Evolutionary conservation across 2,888 invertebrate species (phyloP), one percentile per base, ranked within the genome.

Genomic region (Hydropsyche betteni): DNA sequence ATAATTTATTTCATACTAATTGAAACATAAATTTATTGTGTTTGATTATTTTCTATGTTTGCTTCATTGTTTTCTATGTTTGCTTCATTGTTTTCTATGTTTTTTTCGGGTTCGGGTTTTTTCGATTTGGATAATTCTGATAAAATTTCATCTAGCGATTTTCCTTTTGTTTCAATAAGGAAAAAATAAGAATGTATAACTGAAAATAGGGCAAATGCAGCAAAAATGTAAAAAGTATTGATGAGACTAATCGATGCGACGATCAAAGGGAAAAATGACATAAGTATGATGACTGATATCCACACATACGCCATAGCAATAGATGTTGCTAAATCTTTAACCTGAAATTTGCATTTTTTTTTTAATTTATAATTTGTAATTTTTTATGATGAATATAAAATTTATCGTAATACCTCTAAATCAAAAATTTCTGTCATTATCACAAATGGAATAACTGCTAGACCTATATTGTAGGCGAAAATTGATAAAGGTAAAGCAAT

Each of bases 81-180:
- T 24, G 24, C 44, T 44, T 44, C 44, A 44, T 14, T 24, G 6
- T 55, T n/a, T n/a, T n/a, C n/a, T n/a, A n/a, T n/a, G n/a, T n/a
- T n/a, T n/a, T n/a, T 58, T 58, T 58, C 58, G 8, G 58, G 2
- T 24, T 34, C 36, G 34, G 58, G 8, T 44, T 10, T 10, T 6
- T 10, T 44, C 14, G 58, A 44, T 14, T 61, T 24, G 24, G 24
- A 24, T 24, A 24, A 24, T 24, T 24, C 34, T 79, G 83, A 82
- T 74, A 87, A 84, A 24, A 88, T 87, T 71, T 85, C 83, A n/a
- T 83, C 82, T 52, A 83, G 84, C 0, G 86, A 84, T 0, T 87
- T 81, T 0, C 88, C 87, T 74, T 87, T 88, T 0, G 88, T 88
- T 81, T 88, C 88, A 0, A 88, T 87, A 0, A 88, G 82, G 2